Evolutionary conservation across 2,888 invertebrate species (phyloP).

Genomic region (Amaurobius ferox): DNA sequence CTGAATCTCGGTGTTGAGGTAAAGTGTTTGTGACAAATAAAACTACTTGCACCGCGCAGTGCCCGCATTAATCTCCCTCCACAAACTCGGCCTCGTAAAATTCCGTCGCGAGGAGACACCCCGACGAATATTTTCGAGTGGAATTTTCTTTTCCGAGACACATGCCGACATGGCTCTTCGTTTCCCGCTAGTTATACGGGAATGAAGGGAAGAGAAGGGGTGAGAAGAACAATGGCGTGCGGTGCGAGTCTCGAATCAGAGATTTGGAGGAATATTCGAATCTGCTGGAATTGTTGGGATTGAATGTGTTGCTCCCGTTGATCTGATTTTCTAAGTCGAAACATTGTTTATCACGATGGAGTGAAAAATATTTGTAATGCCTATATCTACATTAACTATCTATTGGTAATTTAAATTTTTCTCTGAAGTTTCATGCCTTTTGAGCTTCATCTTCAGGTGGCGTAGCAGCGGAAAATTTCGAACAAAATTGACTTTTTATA

Average conservation of each 20-base stretch:
- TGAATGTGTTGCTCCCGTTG: too few relatives aligned
- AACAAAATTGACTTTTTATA: too few relatives aligned
- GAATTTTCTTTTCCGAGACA: slow-evolving; percentile 39
- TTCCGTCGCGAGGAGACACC: slow-evolving; percentile 14
- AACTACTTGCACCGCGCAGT: slow-evolving; percentile 45
- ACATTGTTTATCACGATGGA: too few relatives aligned
- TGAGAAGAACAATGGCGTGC: slow-evolving; percentile 33
- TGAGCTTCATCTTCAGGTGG: too few relatives aligned
- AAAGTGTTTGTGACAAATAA: slow-evolving; percentile 59
- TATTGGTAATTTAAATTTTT: too few relatives aligned
- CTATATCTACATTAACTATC: too few relatives aligned
- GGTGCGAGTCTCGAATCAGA: background rate
- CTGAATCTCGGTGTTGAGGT: slow-evolving; percentile 22
- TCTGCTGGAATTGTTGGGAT: too few relatives aligned
- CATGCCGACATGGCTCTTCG: slow-evolving; percentile 55
- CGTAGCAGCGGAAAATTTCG: too few relatives aligned
- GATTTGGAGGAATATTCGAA: too few relatives aligned
- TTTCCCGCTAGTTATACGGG: slow-evolving; percentile 59
- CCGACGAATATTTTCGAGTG: slow-evolving; percentile 57
- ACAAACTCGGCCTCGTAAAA: slow-evolving; percentile 21
- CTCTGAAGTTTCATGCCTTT: too few relatives aligned
- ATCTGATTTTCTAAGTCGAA: too few relatives aligned
- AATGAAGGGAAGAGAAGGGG: background rate
- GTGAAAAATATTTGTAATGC: too few relatives aligned
- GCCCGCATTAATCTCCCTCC: slow-evolving; percentile 50